Evolutionary conservation across 2,797 vertebrate species (phyloP).

Genomic region (Chelon auratus): DNA sequence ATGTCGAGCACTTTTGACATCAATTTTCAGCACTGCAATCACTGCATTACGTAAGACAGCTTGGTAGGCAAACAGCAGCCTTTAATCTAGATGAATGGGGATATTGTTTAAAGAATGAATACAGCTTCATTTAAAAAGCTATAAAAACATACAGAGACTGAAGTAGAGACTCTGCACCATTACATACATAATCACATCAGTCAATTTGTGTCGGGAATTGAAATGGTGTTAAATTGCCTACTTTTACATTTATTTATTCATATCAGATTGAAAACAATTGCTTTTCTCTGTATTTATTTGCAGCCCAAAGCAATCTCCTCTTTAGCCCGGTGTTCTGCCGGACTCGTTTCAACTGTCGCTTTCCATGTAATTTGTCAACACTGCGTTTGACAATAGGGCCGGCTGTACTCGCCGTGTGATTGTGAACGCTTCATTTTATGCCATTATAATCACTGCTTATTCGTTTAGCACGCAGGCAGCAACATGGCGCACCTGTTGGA

Average conservation of each 20-base stretch:
- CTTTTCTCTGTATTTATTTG: conserved; percentile 2
- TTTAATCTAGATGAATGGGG: conserved; percentile 14
- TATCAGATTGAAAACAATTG: conserved; percentile 14
- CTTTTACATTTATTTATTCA: conserved; percentile 24
- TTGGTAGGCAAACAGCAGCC: neutral
- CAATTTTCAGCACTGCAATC: conserved; percentile 1
- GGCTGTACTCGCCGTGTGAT: conserved; percentile 17
- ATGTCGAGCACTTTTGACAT: conserved; percentile 21
- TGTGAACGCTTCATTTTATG: conserved; percentile 42
- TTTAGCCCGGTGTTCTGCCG: conserved; percentile 28
- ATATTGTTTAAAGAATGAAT: conserved; percentile 13
- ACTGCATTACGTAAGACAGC: conserved; percentile 2
- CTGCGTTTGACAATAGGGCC: conserved; percentile 8
- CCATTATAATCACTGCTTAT: conserved; percentile 15
- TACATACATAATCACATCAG: neutral
- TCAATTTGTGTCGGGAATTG: neutral
- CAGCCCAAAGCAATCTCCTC: conserved; percentile 14
- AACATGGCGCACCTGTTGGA: conserved; percentile 21
- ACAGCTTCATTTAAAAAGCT: conserved; percentile 1
- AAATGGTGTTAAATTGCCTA: neutral
- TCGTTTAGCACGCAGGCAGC: conserved; percentile 1
- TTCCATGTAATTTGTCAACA: conserved; percentile 45
- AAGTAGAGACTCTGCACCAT: neutral
- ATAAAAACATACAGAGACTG: neutral
- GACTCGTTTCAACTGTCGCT: conserved; percentile 25